Evolutionary conservation across 1,140 invertebrate species (phyloP).

Genomic region (Pteromalus puparum): DNA sequence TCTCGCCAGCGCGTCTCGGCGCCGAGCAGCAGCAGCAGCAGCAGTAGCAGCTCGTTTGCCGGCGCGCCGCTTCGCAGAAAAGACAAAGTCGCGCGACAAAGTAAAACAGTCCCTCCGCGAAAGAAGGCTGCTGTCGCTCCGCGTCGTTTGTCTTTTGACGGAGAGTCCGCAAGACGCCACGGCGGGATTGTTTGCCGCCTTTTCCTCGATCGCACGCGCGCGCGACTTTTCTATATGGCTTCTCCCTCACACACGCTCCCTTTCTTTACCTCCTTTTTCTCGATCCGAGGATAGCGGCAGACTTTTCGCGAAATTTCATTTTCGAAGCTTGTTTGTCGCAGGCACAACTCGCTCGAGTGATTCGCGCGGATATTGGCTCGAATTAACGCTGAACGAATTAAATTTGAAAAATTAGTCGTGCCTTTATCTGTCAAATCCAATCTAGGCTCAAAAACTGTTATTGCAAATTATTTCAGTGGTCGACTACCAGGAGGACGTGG

Average conservation of each 20-base stretch:
- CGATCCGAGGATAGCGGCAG: neutral
- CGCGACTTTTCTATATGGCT: neutral
- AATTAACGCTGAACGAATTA: neutral
- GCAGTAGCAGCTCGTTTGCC: neutral
- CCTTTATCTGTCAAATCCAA: no score
- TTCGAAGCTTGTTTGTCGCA: constrained; percentile 15
- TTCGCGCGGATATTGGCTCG: neutral
- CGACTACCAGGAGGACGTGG: constrained; percentile 37
- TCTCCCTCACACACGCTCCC: neutral
- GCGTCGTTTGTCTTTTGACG: constrained; percentile 49
- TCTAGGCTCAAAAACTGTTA: neutral
- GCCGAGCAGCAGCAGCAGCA: neutral
- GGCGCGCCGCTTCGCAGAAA: neutral
- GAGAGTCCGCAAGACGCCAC: neutral
- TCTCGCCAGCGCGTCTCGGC: neutral
- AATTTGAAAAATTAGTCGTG: neutral
- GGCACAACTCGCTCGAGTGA: neutral
- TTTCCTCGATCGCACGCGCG: neutral
- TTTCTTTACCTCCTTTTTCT: neutral
- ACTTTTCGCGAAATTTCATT: constrained; percentile 39
- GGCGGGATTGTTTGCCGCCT: constrained; percentile 35
- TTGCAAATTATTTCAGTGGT: neutral
- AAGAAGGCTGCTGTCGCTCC: constrained; percentile 35
- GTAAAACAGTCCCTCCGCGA: constrained; percentile 40
- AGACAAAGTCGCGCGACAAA: constrained; percentile 46